Percentiles rank a stretch among this genome's conserved stretches.
Evolutionary conservation across 2,888 invertebrate genomes (phyloP).

Genomic region (Acrobasis suavella): DNA sequence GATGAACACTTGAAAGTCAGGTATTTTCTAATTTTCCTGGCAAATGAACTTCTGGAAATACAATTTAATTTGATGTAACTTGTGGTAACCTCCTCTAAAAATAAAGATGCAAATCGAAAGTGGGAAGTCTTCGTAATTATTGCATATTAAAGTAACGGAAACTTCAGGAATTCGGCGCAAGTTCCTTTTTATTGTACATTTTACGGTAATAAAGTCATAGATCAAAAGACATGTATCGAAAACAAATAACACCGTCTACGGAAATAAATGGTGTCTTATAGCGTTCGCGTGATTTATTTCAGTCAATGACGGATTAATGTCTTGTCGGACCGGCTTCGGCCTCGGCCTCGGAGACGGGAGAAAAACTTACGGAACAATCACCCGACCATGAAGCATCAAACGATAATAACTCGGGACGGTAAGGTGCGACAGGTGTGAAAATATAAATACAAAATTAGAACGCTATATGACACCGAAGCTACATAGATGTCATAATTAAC

Average conservation of each 20-base stretch:
- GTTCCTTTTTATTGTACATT: too few species aligned
- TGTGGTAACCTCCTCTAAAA: too few species aligned
- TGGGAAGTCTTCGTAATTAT: too few species aligned
- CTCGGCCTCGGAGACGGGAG: conserved; percentile 1
- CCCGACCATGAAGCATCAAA: background rate
- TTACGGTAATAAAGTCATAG: background rate
- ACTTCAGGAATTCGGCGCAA: too few species aligned
- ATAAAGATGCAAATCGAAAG: too few species aligned
- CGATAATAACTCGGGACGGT: background rate
- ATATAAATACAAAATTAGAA: conserved; percentile 1
- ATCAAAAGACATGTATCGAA: background rate
- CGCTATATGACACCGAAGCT: background rate
- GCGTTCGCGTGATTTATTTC: conserved; percentile 6
- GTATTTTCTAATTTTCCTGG: too few species aligned
- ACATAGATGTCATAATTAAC: background rate
- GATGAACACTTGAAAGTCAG: too few species aligned
- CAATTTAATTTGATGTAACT: too few species aligned
- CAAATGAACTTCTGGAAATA: too few species aligned
- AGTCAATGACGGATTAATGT: conserved; percentile 14
- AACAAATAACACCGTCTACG: conserved; percentile 8
- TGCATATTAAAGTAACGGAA: too few species aligned
- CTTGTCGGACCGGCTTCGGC: conserved; percentile 5
- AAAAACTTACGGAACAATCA: conserved; percentile 3
- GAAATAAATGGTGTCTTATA: conserved; percentile 5
- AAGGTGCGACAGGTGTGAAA: background rate